phyloP scores from a whole-genome alignment of 2,113 vertebrate genomes.

The Potamarius usumacintae region DNA sequence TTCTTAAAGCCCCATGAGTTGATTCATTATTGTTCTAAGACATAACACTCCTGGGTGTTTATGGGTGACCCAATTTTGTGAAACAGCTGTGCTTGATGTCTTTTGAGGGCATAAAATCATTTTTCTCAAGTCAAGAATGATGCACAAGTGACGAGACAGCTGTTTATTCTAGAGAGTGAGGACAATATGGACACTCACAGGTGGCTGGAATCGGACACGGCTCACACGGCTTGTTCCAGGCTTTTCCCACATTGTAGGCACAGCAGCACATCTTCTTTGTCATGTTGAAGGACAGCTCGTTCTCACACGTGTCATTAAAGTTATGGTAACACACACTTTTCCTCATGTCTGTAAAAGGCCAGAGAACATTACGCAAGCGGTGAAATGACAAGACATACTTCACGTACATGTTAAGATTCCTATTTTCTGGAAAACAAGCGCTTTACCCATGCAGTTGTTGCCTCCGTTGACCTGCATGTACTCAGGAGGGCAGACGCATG shows the following conservation, averaged over 20 bases:
- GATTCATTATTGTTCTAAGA: neutral
- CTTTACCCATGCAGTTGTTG: conserved; percentile 90
- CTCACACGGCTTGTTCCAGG: conserved; percentile 93
- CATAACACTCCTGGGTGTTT: neutral
- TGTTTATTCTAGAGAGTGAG: neutral
- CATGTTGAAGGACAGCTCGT: conserved; percentile 91
- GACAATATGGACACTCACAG: conserved; percentile 74
- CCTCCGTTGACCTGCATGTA: conserved; percentile 94
- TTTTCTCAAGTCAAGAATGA: neutral
- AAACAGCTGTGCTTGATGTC: neutral
- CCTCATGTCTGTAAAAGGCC: conserved; percentile 77
- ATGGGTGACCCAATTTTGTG: neutral
- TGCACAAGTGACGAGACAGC: neutral
- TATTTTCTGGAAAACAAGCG: neutral
- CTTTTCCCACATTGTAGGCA: conserved; percentile 89
- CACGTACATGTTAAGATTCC: neutral
- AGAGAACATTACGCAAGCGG: neutral
- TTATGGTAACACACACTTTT: conserved; percentile 90
- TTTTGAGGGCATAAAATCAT: neutral
- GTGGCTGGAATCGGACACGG: conserved; percentile 87
- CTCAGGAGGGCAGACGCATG: conserved; percentile 87
- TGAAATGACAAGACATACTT: neutral
- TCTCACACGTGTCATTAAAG: conserved; percentile 87
- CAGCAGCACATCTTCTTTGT: conserved; percentile 96
- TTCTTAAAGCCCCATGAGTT: neutral